Conservation (phyloP, 2,888 invertebrate genomes). For the Dynastes maya region DNA sequence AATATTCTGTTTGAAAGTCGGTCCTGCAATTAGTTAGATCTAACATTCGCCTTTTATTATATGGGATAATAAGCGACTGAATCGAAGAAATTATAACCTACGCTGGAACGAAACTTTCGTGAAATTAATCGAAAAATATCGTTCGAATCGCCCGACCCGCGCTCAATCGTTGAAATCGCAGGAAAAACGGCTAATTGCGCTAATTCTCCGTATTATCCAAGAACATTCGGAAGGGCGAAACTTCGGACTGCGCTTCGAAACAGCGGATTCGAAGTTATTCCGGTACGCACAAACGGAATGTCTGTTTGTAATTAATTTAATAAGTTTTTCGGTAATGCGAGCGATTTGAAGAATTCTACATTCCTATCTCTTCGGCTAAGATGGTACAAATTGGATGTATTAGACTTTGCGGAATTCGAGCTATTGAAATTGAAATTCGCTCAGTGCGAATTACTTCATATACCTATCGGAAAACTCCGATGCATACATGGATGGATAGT, state of each 20-base stretch:
- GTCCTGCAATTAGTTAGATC: no score
- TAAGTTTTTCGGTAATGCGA: slow-evolving; percentile 22
- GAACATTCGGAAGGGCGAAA: not conserved
- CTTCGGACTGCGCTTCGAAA: not conserved
- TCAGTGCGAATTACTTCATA: not conserved
- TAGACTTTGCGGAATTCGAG: slow-evolving; percentile 18
- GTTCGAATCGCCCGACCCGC: no score
- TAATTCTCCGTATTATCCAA: not conserved
- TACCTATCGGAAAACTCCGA: not conserved
- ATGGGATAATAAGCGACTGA: no score
- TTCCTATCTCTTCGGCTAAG: not conserved
- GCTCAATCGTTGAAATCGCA: not conserved
- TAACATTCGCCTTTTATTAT: no score
- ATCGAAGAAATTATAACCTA: no score
- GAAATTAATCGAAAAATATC: no score
- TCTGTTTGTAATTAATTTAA: slow-evolving; percentile 13
- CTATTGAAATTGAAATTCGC: slow-evolving; percentile 14
- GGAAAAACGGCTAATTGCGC: not conserved
- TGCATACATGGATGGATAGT: not conserved
- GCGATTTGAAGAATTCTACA: slow-evolving; percentile 19
- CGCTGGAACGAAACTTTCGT: no score
- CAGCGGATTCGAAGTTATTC: not conserved
- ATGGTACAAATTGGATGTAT: slow-evolving; percentile 1
- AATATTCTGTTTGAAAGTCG: not conserved
- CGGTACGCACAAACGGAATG: not conserved